Conservation (phyloP, 2,113 vertebrate species). For the Coryphaenoides rupestris region DNA sequence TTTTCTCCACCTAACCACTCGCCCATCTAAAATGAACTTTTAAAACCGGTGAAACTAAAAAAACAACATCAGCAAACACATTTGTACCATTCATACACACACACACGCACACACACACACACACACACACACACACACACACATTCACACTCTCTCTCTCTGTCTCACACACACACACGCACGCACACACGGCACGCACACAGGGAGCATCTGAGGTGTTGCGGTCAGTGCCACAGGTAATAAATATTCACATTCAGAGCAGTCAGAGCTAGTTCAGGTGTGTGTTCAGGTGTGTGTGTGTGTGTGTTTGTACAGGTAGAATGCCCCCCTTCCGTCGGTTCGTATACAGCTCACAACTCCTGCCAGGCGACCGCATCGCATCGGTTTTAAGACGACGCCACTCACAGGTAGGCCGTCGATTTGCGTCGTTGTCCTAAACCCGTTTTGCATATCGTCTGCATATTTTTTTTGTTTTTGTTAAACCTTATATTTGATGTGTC, state of each 20-base stretch:
- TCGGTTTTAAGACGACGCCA: too few relatives aligned
- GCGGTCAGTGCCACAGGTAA: slow-evolving; percentile 64
- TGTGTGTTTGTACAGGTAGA: slow-evolving; percentile 9
- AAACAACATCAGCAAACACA: slow-evolving; percentile 12
- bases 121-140: slow-evolving; percentile 15
- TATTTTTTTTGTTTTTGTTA: neutral
- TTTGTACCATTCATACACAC: slow-evolving; percentile 2
- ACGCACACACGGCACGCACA: slow-evolving; percentile 44
- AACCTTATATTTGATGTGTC: slow-evolving; percentile 9
- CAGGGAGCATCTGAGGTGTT: slow-evolving; percentile 56
- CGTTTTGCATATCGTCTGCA: neutral
- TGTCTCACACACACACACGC: slow-evolving; percentile 10
- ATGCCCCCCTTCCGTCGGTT: slow-evolving; percentile 8
- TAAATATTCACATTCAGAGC: slow-evolving; percentile 71
- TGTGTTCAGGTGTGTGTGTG: slow-evolving; percentile 1
- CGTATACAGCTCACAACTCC: slow-evolving; percentile 17
- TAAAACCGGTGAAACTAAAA: slow-evolving; percentile 46
- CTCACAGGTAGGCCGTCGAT: neutral
- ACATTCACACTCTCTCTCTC: too few relatives aligned
- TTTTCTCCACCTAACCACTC: slow-evolving; percentile 63
- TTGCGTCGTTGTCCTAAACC: neutral
- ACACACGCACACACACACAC: slow-evolving; percentile 9
- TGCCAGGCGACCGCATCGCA: neutral
- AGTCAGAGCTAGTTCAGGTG: slow-evolving; percentile 51
- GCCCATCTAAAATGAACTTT: slow-evolving; percentile 55